phyloP scores from a whole-genome alignment of 2,797 vertebrate species.

The Hozukius guyotensis region DNA sequence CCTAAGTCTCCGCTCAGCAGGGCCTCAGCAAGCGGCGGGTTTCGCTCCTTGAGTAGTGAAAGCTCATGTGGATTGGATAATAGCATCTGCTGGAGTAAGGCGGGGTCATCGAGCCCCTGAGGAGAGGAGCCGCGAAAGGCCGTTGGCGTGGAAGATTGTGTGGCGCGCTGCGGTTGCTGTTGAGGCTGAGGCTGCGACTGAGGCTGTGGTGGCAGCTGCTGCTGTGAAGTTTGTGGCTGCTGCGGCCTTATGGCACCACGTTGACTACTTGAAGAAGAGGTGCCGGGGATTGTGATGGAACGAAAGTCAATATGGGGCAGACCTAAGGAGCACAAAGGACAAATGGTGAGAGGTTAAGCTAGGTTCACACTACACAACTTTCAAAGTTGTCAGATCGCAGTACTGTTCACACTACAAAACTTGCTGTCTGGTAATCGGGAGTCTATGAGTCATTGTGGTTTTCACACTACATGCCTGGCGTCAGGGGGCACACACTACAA shows the following conservation, averaged over 20 bases:
- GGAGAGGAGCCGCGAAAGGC: conserved; percentile 84
- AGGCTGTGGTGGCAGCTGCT: conserved; percentile 22
- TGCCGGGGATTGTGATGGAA: conserved; percentile 94
- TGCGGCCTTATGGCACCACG: conserved; percentile 66
- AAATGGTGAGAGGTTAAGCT: not conserved
- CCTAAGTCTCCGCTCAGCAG: conserved; percentile 96
- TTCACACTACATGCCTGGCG: too few relatives aligned
- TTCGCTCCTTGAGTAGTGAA: conserved; percentile 96
- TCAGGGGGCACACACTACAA: too few relatives aligned
- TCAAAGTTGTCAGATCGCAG: too few relatives aligned
- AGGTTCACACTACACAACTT: too few relatives aligned
- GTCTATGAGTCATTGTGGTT: too few relatives aligned
- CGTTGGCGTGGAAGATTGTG: conserved; percentile 65
- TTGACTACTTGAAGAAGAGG: conserved; percentile 79
- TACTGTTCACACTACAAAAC: too few relatives aligned
- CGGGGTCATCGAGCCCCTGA: conserved; percentile 94
- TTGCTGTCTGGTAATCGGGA: too few relatives aligned
- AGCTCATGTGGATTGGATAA: conserved; percentile 96
- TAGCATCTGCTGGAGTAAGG: conserved; percentile 96
- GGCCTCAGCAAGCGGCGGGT: conserved; percentile 94
- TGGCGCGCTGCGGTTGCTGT: not conserved
- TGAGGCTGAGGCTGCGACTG: conserved; percentile 44
- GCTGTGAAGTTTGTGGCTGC: conserved; percentile 55
- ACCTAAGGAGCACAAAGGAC: conserved; percentile 71
- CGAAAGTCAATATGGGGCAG: conserved; percentile 97